Conservation (phyloP, 2,888 invertebrate genomes). For the Priapulus caudatus region DNA sequence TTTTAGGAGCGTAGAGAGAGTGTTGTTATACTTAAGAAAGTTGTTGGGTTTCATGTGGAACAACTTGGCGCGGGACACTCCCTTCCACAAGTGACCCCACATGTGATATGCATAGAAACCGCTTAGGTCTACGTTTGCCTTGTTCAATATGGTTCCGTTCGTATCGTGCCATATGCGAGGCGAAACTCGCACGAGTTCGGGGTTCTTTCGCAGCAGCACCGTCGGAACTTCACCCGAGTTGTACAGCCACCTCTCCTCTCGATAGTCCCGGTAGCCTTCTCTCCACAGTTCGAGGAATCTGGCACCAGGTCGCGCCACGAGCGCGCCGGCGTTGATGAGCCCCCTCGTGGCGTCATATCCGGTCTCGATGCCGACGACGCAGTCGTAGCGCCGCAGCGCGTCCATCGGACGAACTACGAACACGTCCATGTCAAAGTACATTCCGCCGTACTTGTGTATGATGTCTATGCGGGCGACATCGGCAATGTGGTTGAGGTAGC, state of each 20-base stretch:
- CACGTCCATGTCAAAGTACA: constrained; percentile 23
- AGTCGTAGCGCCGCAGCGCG: constrained; percentile 18
- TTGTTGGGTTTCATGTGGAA: not conserved
- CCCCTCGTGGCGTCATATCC: not conserved
- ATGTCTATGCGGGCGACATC: constrained; percentile 21
- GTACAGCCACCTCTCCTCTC: constrained; percentile 1
- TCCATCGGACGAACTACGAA: constrained; percentile 18
- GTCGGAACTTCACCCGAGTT: not conserved
- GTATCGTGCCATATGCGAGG: not conserved
- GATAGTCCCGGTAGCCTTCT: not conserved
- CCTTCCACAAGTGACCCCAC: not conserved
- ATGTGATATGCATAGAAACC: constrained; percentile 1
- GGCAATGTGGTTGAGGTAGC: not conserved
- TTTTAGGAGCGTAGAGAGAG: not conserved
- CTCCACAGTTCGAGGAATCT: not conserved
- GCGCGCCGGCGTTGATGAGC: not conserved
- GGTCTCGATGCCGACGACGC: not conserved
- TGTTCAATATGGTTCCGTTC: not conserved
- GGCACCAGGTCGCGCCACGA: not conserved
- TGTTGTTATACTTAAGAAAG: not conserved
- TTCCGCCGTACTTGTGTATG: constrained; percentile 21
- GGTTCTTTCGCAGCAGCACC: not conserved
- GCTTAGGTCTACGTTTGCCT: not conserved
- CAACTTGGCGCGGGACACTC: not conserved
- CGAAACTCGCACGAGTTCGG: not conserved